phyloP scores from a whole-genome alignment of 2,113 vertebrate species.

The Podilymbus podiceps region DNA sequence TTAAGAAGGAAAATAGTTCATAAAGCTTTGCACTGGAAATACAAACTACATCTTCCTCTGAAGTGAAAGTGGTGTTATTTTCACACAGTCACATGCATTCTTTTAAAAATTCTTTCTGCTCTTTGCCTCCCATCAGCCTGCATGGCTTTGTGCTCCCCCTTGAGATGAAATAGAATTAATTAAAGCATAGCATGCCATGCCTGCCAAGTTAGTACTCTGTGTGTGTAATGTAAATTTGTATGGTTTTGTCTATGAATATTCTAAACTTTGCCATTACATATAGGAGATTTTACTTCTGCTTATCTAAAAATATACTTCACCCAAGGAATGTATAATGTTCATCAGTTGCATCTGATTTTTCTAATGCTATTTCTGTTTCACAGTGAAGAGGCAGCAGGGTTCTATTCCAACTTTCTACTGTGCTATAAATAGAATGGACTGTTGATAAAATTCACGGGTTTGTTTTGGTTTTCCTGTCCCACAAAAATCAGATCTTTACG shows the following conservation, averaged over 20 bases:
- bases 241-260: constrained; percentile 32
- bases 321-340: not conserved
- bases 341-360: constrained; percentile 6
- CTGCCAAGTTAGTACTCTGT: constrained; percentile 31
- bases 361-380: constrained; percentile 33
- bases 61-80: constrained; percentile 52
- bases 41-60: constrained; percentile 57
- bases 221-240: constrained; percentile 23
- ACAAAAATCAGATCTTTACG: constrained; percentile 42
- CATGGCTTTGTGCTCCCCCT: constrained; percentile 55
- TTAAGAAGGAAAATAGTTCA: constrained; percentile 56
- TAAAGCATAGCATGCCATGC: constrained; percentile 64
- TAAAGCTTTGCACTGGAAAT: constrained; percentile 74
- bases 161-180: constrained; percentile 42
- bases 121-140: constrained; percentile 43
- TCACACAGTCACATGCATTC: constrained; percentile 56
- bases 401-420: constrained; percentile 1
- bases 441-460: constrained; percentile 24
- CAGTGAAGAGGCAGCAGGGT: constrained; percentile 50
- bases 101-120: constrained; percentile 32
- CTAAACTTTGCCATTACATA: not conserved
- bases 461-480: constrained; percentile 17
- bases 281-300: constrained; percentile 31
- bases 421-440: constrained; percentile 28
- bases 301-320: constrained; percentile 16